Conservation (phyloP, 2,113 vertebrate species). For the Picathartes gymnocephalus region DNA sequence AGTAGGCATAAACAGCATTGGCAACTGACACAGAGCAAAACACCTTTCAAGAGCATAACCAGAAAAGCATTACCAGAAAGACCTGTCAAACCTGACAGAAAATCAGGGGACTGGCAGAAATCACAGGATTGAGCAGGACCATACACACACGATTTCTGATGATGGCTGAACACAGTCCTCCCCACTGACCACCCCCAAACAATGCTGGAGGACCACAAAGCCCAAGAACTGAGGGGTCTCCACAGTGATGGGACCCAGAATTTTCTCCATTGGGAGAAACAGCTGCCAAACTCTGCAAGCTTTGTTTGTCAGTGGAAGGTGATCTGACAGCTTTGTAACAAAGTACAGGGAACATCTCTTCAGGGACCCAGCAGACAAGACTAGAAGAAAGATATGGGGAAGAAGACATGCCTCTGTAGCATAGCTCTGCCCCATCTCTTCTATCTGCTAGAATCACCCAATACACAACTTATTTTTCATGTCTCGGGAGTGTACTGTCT, state of each 20-base stretch:
- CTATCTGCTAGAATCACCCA: not conserved
- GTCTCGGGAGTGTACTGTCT: not conserved
- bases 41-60: slow-evolving; percentile 21
- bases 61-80: slow-evolving; percentile 30
- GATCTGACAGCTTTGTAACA: not conserved
- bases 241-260: slow-evolving; percentile 2
- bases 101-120: slow-evolving; percentile 10
- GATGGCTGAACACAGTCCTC: not conserved
- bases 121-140: slow-evolving; percentile 28
- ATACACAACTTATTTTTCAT: not conserved
- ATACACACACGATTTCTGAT: not conserved
- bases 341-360: not conserved
- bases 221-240: slow-evolving; percentile 12
- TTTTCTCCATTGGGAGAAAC: slow-evolving; percentile 13
- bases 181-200: not conserved
- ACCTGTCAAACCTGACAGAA: not conserved
- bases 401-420: not conserved
- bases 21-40: slow-evolving; percentile 12
- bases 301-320: not conserved
- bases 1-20: not conserved
- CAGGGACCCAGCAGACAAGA: not conserved
- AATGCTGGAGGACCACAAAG: slow-evolving; percentile 16
- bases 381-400: not conserved
- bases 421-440: not conserved
- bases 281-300: slow-evolving; percentile 27